These are phyloP conservation scores for Catalaphyllia jardinei DNA, from an alignment of 64 coral and sea anemone species.

Conservation along the genomic window DNA sequence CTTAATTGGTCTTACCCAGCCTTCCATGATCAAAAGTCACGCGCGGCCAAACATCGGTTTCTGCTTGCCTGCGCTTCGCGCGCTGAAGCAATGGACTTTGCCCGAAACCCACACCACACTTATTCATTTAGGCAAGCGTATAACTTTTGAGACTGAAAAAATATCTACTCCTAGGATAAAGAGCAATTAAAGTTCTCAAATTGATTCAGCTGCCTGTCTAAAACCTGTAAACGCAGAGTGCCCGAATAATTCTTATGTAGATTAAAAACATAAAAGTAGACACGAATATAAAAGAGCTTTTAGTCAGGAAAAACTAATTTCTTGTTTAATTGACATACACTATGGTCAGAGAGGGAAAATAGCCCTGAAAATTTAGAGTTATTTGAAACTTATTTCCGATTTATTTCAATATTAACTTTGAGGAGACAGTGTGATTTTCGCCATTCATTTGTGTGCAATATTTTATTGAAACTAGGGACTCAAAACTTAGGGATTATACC, in stretches of 20 bases:
- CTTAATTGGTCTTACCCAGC: neutral
- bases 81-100: neutral
- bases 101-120: too few relatives aligned
- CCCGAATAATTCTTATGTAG: neutral
- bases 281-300: neutral
- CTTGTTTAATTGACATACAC: neutral
- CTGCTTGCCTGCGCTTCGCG: neutral
- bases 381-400: too few relatives aligned
- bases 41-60: neutral
- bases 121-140: too few relatives aligned
- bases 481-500: too few relatives aligned
- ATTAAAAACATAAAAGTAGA: neutral
- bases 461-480: too few relatives aligned
- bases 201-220: slow-evolving; percentile 26
- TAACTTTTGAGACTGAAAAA: neutral
- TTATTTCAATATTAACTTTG: too few relatives aligned
- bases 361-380: neutral
- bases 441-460: too few relatives aligned
- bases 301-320: neutral
- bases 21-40: neutral
- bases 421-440: too few relatives aligned
- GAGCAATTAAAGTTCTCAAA: neutral
- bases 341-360: neutral
- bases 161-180: neutral
- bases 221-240: neutral